A percentile compares a stretch with the other conserved stretches of the same genome.
Conservation (phyloP, 2,888 invertebrate genomes). For the Pandemis cinnamomeana region DNA sequence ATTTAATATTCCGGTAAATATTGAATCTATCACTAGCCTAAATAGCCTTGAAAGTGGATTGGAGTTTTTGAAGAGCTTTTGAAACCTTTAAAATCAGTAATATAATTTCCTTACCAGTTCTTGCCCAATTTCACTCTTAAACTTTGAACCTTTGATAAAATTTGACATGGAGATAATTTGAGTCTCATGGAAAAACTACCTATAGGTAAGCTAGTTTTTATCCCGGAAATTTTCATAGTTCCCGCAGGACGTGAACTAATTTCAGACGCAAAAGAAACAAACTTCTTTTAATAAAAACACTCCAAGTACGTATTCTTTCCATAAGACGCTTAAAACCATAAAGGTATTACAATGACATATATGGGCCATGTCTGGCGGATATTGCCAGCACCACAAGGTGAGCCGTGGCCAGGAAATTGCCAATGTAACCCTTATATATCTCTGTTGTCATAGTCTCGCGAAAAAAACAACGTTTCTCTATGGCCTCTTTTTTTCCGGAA, state of each 20-base stretch:
- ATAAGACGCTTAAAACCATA: slow-evolving; percentile 8
- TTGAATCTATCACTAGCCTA: no score
- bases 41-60: no score
- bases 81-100: no score
- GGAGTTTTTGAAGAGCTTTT: no score
- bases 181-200: no score
- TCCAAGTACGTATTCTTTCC: not conserved
- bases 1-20: no score
- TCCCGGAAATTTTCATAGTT: not conserved
- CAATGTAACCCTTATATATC: slow-evolving; percentile 43
- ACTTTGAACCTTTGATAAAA: no score
- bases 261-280: not conserved
- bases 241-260: no score
- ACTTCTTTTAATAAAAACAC: not conserved
- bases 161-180: no score
- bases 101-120: no score
- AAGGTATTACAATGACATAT: slow-evolving; percentile 30
- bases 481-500: slow-evolving; percentile 47
- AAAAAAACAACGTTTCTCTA: slow-evolving; percentile 48
- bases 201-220: no score
- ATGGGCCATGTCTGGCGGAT: slow-evolving; percentile 43
- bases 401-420: slow-evolving; percentile 50
- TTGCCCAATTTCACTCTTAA: no score
- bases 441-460: slow-evolving; percentile 38
- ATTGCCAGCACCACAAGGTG: slow-evolving; percentile 46